Percentiles rank a stretch among this genome's conserved stretches.
Evolutionary conservation across 2,113 vertebrate genomes (phyloP).

Genomic region (Phalacrocorax aristotelis): DNA sequence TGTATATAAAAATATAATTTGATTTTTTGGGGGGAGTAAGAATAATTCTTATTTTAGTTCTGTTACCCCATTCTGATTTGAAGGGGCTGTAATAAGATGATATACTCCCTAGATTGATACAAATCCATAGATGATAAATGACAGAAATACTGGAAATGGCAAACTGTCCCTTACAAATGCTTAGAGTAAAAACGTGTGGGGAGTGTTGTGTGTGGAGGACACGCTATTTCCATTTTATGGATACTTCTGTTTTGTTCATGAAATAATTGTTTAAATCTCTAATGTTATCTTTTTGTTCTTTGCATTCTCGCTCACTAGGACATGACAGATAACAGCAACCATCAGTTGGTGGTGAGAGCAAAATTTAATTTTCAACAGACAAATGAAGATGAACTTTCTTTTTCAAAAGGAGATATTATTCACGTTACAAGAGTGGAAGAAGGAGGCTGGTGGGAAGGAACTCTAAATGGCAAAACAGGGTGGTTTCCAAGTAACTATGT

Average conservation of each 20-base stretch:
- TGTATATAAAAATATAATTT: not conserved
- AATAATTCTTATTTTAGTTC: not conserved
- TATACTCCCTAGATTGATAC: not conserved
- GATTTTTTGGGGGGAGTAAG: not conserved
- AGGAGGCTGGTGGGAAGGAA: constrained; percentile 98
- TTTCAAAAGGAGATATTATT: constrained; percentile 93
- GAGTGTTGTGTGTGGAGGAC: not conserved
- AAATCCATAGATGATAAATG: not conserved
- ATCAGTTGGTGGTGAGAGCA: constrained; percentile 90
- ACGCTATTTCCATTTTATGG: not conserved
- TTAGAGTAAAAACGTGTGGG: not conserved
- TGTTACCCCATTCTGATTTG: not conserved
- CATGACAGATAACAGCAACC: constrained; percentile 94
- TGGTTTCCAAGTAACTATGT: constrained; percentile 99
- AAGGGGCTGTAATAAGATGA: not conserved
- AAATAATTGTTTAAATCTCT: not conserved
- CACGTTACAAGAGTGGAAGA: constrained; percentile 92
- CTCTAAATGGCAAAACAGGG: constrained; percentile 86
- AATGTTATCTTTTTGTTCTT: not conserved
- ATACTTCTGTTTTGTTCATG: not conserved
- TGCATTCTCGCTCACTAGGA: constrained; percentile 76
- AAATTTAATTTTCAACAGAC: constrained; percentile 98
- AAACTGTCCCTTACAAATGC: not conserved
- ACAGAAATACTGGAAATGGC: not conserved
- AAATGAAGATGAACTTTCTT: constrained; percentile 98